Conservation (phyloP, 2,888 invertebrate species). For the Drosophila sordidula region DNA sequence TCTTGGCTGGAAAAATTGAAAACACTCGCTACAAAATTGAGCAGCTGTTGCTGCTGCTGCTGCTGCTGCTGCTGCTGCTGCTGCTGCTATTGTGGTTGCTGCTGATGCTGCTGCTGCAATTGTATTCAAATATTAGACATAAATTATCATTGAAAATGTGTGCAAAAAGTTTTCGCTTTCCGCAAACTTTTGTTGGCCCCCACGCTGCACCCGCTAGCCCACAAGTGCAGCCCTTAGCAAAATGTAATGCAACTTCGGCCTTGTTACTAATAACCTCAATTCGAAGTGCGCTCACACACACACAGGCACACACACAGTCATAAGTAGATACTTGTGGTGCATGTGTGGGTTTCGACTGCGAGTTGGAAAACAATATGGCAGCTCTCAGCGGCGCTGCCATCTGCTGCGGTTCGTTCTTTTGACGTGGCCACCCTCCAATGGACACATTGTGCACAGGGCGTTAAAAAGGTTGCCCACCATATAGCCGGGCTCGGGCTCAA, state of each 20-base stretch:
- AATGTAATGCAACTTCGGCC: slow-evolving; percentile 64
- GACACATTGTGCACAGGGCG: neutral
- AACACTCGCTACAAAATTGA: slow-evolving; percentile 34
- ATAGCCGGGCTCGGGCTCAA: neutral
- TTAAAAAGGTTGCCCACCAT: slow-evolving; percentile 7
- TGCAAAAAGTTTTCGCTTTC: slow-evolving; percentile 67
- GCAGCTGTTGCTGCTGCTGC: slow-evolving; percentile 46
- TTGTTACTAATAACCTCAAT: slow-evolving; percentile 81
- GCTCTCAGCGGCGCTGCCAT: slow-evolving; percentile 38
- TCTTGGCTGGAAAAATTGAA: slow-evolving; percentile 25
- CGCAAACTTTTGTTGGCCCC: slow-evolving; percentile 46
- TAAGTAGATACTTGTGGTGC: slow-evolving; percentile 26
- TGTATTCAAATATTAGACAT: slow-evolving; percentile 77
- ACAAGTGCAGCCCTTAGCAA: slow-evolving; percentile 18
- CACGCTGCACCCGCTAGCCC: slow-evolving; percentile 1
- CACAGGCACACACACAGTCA: slow-evolving; percentile 16
- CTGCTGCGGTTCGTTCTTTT: slow-evolving; percentile 23
- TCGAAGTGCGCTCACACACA: slow-evolving; percentile 45
- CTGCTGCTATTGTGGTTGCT: slow-evolving; percentile 37
- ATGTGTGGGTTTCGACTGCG: slow-evolving; percentile 14
- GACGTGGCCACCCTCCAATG: slow-evolving; percentile 17
- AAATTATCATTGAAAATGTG: slow-evolving; percentile 74
- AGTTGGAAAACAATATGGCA: slow-evolving; percentile 63
- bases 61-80: slow-evolving; percentile 25
- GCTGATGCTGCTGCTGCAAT: slow-evolving; percentile 55